Conservation (phyloP, 2,888 invertebrate genomes). For the Temnothorax ravouxi region DNA sequence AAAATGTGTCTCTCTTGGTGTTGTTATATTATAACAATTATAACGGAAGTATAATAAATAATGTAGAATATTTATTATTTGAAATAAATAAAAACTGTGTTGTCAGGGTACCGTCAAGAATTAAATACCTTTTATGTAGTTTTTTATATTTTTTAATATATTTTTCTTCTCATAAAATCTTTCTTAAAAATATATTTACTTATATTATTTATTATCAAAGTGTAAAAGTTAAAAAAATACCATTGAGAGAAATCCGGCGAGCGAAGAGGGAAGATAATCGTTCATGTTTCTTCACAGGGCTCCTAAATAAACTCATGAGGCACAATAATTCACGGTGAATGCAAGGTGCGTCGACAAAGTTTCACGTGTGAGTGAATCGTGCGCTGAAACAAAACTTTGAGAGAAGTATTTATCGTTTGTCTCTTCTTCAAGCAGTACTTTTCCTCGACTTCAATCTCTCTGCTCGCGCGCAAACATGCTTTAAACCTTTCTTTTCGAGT, state of each 20-base stretch:
- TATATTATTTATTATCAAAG: background rate
- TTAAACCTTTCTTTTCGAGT: conserved; percentile 32
- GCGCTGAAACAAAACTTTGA: conserved; percentile 43
- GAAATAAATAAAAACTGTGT: background rate
- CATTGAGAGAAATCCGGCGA: background rate
- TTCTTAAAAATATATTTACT: background rate
- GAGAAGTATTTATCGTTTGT: conserved; percentile 48
- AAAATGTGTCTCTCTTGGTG: background rate
- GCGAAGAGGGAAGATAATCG: conserved; percentile 2
- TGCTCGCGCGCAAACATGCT: conserved; percentile 27
- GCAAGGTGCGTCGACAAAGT: conserved; percentile 28
- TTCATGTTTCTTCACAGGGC: conserved; percentile 4
- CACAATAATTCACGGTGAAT: conserved; percentile 31
- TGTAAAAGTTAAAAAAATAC: background rate
- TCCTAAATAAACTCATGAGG: conserved; percentile 33
- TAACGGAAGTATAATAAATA: background rate
- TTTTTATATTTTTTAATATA: background rate
- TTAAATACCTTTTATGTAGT: background rate
- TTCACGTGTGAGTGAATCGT: conserved; percentile 46
- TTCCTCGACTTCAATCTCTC: conserved; percentile 22
- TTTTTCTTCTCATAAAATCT: background rate
- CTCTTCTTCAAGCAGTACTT: conserved; percentile 32
- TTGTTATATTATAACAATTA: background rate
- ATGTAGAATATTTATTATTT: background rate
- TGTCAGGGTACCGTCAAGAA: background rate